Evolutionary conservation across 2,888 invertebrate species (phyloP).

Genomic region (Orthosia gracilis): DNA sequence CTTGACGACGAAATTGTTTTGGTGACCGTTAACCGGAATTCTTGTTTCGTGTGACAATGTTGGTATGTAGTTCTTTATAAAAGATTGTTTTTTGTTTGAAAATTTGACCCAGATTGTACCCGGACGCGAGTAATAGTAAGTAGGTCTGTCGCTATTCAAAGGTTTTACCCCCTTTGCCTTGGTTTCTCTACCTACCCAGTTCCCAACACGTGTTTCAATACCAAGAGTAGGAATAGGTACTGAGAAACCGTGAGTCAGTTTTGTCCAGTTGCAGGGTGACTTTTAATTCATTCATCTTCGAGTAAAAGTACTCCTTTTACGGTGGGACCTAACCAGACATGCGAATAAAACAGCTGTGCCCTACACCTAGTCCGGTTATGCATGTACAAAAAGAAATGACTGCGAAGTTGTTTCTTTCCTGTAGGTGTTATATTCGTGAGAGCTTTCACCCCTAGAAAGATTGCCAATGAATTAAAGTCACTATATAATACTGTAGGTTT

Average conservation of each 20-base stretch:
- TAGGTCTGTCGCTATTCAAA: slow-evolving; percentile 3
- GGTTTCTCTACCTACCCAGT: background rate
- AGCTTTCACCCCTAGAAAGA: background rate
- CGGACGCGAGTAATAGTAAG: slow-evolving; percentile 23
- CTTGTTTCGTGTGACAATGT: slow-evolving; percentile 42
- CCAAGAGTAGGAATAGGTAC: background rate
- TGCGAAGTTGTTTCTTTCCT: background rate
- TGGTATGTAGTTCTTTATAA: slow-evolving; percentile 19
- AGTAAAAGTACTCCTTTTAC: background rate
- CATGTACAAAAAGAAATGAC: background rate
- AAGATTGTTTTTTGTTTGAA: slow-evolving; percentile 24
- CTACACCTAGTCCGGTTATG: background rate
- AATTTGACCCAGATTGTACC: slow-evolving; percentile 32
- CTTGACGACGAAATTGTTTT: slow-evolving; percentile 45
- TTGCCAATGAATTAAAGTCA: background rate
- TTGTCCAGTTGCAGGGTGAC: background rate
- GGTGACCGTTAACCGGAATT: slow-evolving; percentile 44
- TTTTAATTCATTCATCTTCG: background rate
- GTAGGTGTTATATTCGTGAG: background rate
- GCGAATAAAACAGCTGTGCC: background rate
- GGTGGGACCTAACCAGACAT: background rate
- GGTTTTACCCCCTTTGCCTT: slow-evolving; percentile 2
- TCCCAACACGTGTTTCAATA: slow-evolving; percentile 28
- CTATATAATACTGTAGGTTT: background rate
- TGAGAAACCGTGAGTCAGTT: background rate